Evolutionary conservation across 2,888 invertebrate species (phyloP).

Genomic region (Uloborus plumipes): DNA sequence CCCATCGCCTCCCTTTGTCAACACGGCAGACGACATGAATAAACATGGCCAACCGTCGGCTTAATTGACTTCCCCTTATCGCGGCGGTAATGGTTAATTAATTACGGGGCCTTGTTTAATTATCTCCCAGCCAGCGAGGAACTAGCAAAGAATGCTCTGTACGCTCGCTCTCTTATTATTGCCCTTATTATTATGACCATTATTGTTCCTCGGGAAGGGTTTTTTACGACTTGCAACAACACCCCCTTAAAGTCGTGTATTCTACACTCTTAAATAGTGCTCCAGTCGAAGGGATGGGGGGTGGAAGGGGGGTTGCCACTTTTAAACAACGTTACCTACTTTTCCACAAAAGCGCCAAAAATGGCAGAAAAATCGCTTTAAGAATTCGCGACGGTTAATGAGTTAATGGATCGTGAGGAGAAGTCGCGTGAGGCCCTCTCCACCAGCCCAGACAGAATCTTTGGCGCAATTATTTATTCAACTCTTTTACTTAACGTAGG

Average conservation of each 20-base stretch:
- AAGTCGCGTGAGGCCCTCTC: too few relatives aligned
- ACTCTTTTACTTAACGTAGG: too few relatives aligned
- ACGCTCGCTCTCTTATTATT: constrained; percentile 44
- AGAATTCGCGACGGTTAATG: constrained; percentile 21
- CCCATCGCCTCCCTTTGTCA: constrained; percentile 47
- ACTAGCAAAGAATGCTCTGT: constrained; percentile 15
- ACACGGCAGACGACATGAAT: constrained; percentile 61
- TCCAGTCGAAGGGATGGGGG: not conserved
- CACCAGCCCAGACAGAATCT: not conserved
- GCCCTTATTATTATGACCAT: constrained; percentile 51
- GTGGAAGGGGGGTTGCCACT: not conserved
- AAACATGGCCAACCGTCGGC: constrained; percentile 61
- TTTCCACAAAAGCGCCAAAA: constrained; percentile 12
- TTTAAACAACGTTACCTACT: constrained; percentile 9
- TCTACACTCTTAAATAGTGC: too few relatives aligned
- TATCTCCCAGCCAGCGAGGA: constrained; percentile 32
- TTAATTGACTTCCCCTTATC: constrained; percentile 63
- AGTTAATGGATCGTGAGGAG: constrained; percentile 41
- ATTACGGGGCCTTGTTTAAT: constrained; percentile 59
- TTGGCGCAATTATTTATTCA: constrained; percentile 11
- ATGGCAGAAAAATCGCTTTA: constrained; percentile 48
- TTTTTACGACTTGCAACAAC: constrained; percentile 3
- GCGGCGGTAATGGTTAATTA: constrained; percentile 61
- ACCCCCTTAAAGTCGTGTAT: constrained; percentile 1
- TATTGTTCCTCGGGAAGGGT: constrained; percentile 39